These are phyloP conservation scores for Melanostoma mellinum DNA, from an alignment of 2,888 invertebrate species.

Conservation along the genomic window DNA sequence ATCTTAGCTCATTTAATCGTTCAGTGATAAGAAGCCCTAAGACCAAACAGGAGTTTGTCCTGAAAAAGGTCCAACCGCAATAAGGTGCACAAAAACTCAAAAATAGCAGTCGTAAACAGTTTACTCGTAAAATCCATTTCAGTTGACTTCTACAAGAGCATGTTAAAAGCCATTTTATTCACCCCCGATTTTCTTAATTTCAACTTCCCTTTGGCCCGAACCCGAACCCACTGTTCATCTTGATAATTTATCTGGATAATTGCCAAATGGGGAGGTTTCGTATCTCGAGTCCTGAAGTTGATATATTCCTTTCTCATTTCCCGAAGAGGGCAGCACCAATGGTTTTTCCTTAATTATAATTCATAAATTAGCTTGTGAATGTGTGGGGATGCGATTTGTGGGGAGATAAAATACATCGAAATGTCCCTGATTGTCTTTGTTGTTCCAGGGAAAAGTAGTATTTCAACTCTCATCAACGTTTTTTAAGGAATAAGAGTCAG, in stretches of 20 bases:
- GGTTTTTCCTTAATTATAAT: slow-evolving; percentile 80
- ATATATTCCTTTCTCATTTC: slow-evolving; percentile 41
- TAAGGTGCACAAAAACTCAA: slow-evolving; percentile 25
- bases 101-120: not conserved
- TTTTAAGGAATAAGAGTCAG: too few relatives aligned
- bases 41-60: not conserved
- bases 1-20: too few relatives aligned
- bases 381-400: slow-evolving; percentile 40
- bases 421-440: slow-evolving; percentile 12
- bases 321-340: slow-evolving; percentile 66
- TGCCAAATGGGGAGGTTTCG: slow-evolving; percentile 82
- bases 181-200: slow-evolving; percentile 22
- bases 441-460: too few relatives aligned
- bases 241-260: slow-evolving; percentile 82
- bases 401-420: slow-evolving; percentile 23
- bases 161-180: slow-evolving; percentile 39
- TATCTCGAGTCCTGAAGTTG: slow-evolving; percentile 70
- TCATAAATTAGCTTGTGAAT: slow-evolving; percentile 78
- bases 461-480: too few relatives aligned
- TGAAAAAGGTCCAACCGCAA: slow-evolving; percentile 52
- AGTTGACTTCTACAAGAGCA: slow-evolving; percentile 2
- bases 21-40: too few relatives aligned
- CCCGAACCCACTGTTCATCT: slow-evolving; percentile 73
- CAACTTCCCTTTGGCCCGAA: slow-evolving; percentile 2
- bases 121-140: not conserved